Percentiles rank a stretch among this genome's conserved stretches.
phyloP scores from a whole-genome alignment of 30 jellyfish, hydroid and myxozoan genomes.

The Aurelia sp. region DNA sequence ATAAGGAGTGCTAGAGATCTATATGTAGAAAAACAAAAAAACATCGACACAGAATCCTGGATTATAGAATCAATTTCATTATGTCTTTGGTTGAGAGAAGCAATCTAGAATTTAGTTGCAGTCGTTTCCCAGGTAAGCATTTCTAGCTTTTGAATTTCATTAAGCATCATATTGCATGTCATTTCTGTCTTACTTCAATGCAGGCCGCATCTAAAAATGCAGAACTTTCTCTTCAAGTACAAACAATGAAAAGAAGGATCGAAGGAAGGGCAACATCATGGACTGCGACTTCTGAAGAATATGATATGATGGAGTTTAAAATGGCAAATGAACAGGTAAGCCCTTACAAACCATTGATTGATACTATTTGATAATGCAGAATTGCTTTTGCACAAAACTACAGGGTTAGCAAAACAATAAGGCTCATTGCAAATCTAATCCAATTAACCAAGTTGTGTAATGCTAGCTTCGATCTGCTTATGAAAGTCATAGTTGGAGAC shows the following conservation, averaged over 20 bases:
- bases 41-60: too few species aligned
- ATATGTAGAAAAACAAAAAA: too few species aligned
- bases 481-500: too few species aligned
- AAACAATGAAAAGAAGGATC: constrained; percentile 86
- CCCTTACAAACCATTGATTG: too few species aligned
- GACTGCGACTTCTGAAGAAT: constrained; percentile 26
- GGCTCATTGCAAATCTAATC: too few species aligned
- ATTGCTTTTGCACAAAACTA: too few species aligned
- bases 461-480: too few species aligned
- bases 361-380: too few species aligned
- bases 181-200: not conserved
- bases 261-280: constrained; percentile 75
- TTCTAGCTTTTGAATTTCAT: not conserved
- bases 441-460: too few species aligned
- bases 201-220: constrained; percentile 80
- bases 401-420: too few species aligned
- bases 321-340: constrained; percentile 64
- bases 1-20: too few species aligned
- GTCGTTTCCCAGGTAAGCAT: constrained; percentile 67
- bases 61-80: not conserved
- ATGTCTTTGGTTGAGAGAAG: constrained; percentile 31
- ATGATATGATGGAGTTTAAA: constrained; percentile 28
- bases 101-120: constrained; percentile 1
- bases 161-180: not conserved
- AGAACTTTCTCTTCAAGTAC: constrained; percentile 93